These are phyloP conservation scores for Agonopterix heracliana DNA, from an alignment of 2,888 invertebrate genomes.

Conservation along the genomic window DNA sequence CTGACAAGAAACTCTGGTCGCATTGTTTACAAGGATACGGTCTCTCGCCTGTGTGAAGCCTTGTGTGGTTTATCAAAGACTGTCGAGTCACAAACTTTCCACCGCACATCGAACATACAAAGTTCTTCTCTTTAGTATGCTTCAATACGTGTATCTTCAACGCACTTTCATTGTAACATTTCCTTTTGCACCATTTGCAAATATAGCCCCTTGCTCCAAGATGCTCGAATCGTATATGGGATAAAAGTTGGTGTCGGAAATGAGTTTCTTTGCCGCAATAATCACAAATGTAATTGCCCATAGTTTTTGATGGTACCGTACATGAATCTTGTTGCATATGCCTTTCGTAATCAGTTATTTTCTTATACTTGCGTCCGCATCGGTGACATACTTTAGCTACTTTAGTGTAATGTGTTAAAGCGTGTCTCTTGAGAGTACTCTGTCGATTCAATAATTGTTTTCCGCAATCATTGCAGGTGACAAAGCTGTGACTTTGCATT, in stretches of 20 bases:
- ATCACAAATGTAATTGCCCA: conserved; percentile 4
- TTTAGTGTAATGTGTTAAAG: neutral
- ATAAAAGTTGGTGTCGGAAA: conserved; percentile 6
- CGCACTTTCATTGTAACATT: conserved; percentile 6
- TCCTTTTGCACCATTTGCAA: conserved; percentile 8
- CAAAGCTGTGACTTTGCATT: conserved; percentile 4
- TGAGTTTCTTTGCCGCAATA: conserved; percentile 2
- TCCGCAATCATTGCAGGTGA: conserved; percentile 3
- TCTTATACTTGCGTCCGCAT: conserved; percentile 8
- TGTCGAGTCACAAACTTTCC: conserved; percentile 9
- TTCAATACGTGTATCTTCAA: conserved; percentile 7
- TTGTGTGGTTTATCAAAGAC: conserved; percentile 6
- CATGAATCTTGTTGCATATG: conserved; percentile 7
- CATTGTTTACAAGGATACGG: conserved; percentile 7
- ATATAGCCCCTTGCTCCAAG: conserved; percentile 2
- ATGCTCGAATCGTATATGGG: conserved; percentile 8
- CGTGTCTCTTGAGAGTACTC: conserved; percentile 8
- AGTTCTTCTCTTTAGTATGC: conserved; percentile 9
- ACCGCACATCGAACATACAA: conserved; percentile 5
- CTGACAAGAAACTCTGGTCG: conserved; percentile 8
- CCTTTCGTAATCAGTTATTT: conserved; percentile 2
- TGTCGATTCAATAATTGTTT: conserved; percentile 5
- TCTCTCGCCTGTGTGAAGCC: conserved; percentile 9
- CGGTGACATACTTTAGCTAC: conserved; percentile 2
- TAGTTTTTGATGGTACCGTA: neutral